Base-by-base conservation (phyloP, 1,140 invertebrate genomes). In the Oncopodura yosiiana region DNA sequence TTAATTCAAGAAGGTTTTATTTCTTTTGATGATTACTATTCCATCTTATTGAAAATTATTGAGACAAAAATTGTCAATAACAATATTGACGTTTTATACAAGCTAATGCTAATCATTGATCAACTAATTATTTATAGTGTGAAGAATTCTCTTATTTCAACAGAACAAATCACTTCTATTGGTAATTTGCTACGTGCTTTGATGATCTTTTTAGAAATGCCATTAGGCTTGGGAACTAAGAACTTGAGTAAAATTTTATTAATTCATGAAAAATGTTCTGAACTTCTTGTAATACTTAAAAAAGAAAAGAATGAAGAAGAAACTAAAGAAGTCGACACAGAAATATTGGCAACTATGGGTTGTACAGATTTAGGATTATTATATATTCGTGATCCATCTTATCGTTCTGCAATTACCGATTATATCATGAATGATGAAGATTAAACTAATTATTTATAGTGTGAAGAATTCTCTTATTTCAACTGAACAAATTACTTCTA, bases 251-350 rank as follows among this genome's bases (percentile, higher is more conserved):
- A 12, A 4, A 37, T 49, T 30, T 9, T 38, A 2, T 27, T 21
- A 49, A 49, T 49, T 24, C 32, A 34, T 1, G 46, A 49, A 16
- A 36, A 49, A 37, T 18, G 30, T 16, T 49, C 26, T n/a, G 23
- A 49, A 24, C 6, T 34, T 8, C 30, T 34, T 8, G 6, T 6
- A 8, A 14, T 34, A 34, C 9, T 49, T 14, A 49, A 49, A 36
- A n/a, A 18, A 4, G 5, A 12, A 14, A 3, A 37, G 3, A 26
- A 16, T 1, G 0, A 9, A 9, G 23, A 36, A 8, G 12, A 24
- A 26, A 14, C n/a, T 3, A 12, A 23, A 32, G n/a, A n/a, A n/a
- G n/a, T 9, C 23, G 3, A 1, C 19, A 23, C 11, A 11, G 3
- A 27, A 16, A 18, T n/a, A 48, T 1, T 1, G 23, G n/a, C 4